phyloP scores from a whole-genome alignment of 2,888 invertebrate genomes.

The Pycnomerus fuliginosus region DNA sequence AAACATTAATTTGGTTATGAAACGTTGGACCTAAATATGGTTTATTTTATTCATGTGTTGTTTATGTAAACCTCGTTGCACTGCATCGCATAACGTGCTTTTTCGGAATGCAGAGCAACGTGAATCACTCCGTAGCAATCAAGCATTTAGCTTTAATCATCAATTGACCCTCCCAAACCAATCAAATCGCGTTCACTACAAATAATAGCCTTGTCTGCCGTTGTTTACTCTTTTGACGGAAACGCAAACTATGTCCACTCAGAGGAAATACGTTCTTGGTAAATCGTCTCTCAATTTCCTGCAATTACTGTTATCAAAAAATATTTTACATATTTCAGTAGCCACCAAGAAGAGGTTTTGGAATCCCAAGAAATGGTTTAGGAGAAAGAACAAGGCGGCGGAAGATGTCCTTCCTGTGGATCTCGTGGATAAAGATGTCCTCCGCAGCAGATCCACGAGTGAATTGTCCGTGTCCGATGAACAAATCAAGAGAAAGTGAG shows the following conservation, averaged over 20 bases:
- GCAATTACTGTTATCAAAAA: neutral
- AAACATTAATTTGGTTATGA: too few relatives aligned
- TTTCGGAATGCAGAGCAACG: too few relatives aligned
- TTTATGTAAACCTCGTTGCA: too few relatives aligned
- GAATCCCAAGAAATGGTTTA: conserved; percentile 55
- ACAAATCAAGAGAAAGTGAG: conserved; percentile 59
- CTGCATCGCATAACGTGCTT: too few relatives aligned
- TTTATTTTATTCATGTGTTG: too few relatives aligned
- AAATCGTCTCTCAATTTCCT: conserved; percentile 8
- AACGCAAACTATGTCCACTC: conserved; percentile 6
- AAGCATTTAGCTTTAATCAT: too few relatives aligned
- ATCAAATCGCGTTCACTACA: conserved; percentile 14
- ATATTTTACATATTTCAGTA: conserved; percentile 59
- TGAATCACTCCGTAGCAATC: too few relatives aligned
- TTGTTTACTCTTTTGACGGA: too few relatives aligned
- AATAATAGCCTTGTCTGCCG: too few relatives aligned
- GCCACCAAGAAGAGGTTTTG: conserved; percentile 66
- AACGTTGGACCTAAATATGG: too few relatives aligned
- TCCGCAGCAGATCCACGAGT: conserved; percentile 60
- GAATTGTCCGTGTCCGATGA: conserved; percentile 65
- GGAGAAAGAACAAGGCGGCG: conserved; percentile 52
- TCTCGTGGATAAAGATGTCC: conserved; percentile 33
- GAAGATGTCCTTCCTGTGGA: conserved; percentile 45
- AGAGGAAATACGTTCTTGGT: conserved; percentile 23
- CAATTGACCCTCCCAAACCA: conserved; percentile 21